phyloP scores from a whole-genome alignment of 2,888 invertebrate genomes.

The Dicranocentrus wangi region DNA sequence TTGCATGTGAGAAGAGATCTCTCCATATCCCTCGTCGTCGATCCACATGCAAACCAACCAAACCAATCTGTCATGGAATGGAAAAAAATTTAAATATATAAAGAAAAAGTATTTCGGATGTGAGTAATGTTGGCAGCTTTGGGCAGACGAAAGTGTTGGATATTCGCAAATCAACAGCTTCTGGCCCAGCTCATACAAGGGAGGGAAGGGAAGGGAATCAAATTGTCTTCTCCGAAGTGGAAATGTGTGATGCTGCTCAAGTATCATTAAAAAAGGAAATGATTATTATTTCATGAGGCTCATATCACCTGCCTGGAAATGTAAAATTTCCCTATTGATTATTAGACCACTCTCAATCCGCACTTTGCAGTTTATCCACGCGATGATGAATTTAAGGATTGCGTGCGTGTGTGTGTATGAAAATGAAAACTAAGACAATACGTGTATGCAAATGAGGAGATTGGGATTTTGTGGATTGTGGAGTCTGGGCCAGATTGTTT shows the following conservation, averaged over 20 bases:
- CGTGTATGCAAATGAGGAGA: neutral
- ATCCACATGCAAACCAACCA: neutral
- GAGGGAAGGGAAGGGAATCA: neutral
- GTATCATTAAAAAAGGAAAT: constrained; percentile 51
- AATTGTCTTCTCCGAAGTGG: constrained; percentile 21
- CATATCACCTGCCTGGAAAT: constrained; percentile 1
- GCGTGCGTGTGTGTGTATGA: constrained; percentile 5
- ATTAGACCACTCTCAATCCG: neutral
- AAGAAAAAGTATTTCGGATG: neutral
- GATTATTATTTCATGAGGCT: constrained; percentile 48
- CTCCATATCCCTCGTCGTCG: no score
- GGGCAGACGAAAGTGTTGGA: constrained; percentile 31
- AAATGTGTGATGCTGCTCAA: constrained; percentile 44
- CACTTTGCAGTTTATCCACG: constrained; percentile 30
- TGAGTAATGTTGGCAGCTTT: constrained; percentile 4
- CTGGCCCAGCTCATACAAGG: neutral
- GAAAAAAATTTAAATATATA: constrained; percentile 15
- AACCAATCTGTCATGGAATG: constrained; percentile 19
- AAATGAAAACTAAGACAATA: neutral
- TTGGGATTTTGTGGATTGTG: neutral
- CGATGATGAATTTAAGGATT: constrained; percentile 13
- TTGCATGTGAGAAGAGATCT: neutral
- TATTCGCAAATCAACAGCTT: constrained; percentile 53
- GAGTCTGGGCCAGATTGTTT: neutral
- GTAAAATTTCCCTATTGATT: constrained; percentile 9